These are phyloP conservation scores for Mastomys natalensis DNA, from an alignment of 2,113 vertebrate genomes.

Conservation along the genomic window DNA sequence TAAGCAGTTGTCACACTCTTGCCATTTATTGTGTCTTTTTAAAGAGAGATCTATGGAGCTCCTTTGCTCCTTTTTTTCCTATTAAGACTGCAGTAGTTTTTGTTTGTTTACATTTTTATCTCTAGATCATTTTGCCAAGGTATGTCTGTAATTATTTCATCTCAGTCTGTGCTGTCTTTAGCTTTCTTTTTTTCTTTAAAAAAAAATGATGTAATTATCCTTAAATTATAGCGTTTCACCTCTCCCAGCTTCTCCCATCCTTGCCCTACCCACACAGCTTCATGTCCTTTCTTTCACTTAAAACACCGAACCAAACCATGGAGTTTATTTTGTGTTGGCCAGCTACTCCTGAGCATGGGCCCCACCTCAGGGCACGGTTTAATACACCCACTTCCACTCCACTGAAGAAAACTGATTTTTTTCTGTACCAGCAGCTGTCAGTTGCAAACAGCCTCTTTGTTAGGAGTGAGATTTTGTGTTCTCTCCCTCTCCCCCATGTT, in stretches of 20 bases:
- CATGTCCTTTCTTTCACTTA: background rate
- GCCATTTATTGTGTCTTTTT: background rate
- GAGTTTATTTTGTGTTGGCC: background rate
- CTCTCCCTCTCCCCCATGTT: background rate
- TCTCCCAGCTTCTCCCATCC: background rate
- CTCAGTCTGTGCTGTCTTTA: background rate
- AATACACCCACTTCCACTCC: too few relatives aligned
- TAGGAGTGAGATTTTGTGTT: background rate
- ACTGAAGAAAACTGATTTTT: background rate
- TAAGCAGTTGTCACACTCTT: background rate
- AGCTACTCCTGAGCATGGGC: background rate
- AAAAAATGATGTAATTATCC: background rate
- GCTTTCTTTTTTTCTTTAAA: background rate
- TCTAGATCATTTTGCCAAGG: background rate
- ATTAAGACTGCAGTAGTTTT: background rate
- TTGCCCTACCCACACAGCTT: background rate
- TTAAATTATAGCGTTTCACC: background rate
- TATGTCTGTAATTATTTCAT: background rate
- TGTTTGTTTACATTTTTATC: background rate
- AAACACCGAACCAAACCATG: background rate
- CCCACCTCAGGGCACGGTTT: background rate
- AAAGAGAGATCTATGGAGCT: background rate
- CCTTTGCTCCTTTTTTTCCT: background rate
- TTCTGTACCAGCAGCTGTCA: background rate
- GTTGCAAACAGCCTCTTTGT: background rate